A percentile compares a stretch with the other conserved stretches of the same genome.
These are phyloP conservation scores for Cephus cinctus DNA, from an alignment of 1,140 invertebrate genomes.

Conservation along the genomic window DNA sequence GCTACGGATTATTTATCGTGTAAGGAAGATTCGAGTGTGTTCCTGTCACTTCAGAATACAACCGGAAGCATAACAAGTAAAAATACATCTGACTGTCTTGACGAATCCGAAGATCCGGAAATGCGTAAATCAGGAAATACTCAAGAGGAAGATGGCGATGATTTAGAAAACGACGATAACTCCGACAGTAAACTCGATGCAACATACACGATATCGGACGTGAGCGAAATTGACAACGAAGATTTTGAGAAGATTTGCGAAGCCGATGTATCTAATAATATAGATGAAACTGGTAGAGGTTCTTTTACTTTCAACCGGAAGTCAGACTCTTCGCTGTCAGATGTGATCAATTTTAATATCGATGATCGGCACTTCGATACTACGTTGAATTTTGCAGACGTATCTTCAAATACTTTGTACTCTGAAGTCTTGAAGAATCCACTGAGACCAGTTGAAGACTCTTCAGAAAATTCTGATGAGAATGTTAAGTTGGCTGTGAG, in stretches of 20 bases:
- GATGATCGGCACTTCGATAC: slow-evolving; percentile 10
- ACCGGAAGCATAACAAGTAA: background rate
- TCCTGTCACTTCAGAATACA: background rate
- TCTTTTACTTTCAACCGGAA: no score
- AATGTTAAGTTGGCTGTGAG: no score
- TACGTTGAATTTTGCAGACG: slow-evolving; percentile 16
- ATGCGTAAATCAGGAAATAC: no score
- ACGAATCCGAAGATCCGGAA: no score
- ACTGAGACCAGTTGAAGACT: no score
- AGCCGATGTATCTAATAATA: slow-evolving; percentile 23
- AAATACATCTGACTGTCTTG: background rate
- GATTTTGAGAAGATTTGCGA: slow-evolving; percentile 9
- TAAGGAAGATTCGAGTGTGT: slow-evolving; percentile 7
- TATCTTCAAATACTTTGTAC: slow-evolving; percentile 9
- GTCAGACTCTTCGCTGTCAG: background rate
- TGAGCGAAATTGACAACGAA: slow-evolving; percentile 10
- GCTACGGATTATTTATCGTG: slow-evolving; percentile 13
- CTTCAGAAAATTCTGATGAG: no score
- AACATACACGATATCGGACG: slow-evolving; percentile 22
- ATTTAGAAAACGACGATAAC: slow-evolving; percentile 2
- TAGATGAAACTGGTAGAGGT: slow-evolving; percentile 9
- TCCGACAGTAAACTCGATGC: slow-evolving; percentile 4
- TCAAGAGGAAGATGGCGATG: no score
- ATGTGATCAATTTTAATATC: background rate
- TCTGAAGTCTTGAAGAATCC: background rate